Conservation (phyloP, 1,140 invertebrate genomes). For the Apocrypta bakeri region DNA sequence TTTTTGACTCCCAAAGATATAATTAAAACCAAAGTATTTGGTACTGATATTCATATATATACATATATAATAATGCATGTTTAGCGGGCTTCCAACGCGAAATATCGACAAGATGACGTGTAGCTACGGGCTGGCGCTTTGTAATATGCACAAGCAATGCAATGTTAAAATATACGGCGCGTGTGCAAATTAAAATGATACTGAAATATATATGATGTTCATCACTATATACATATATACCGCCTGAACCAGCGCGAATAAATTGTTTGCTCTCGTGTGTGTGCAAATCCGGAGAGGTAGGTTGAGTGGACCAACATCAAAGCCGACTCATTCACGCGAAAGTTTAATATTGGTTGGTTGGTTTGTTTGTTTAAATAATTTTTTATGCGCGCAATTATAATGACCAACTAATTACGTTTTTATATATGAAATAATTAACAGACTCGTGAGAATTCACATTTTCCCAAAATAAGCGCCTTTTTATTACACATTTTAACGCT, state of each 20-base stretch:
- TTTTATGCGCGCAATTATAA: too few species aligned
- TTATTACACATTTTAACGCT: neutral
- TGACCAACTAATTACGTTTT: too few species aligned
- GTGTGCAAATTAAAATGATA: constrained; percentile 72
- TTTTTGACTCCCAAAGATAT: constrained; percentile 55
- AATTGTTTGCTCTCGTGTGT: constrained; percentile 65
- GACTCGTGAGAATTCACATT: too few species aligned
- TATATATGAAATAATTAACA: too few species aligned
- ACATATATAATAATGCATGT: constrained; percentile 23
- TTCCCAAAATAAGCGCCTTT: too few species aligned
- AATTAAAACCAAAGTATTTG: too few species aligned
- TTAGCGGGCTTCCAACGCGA: constrained; percentile 51
- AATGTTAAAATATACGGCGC: constrained; percentile 73
- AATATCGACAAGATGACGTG: constrained; percentile 74
- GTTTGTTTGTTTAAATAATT: too few species aligned
- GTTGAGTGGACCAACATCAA: neutral
- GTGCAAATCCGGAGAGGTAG: too few species aligned
- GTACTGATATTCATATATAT: too few species aligned
- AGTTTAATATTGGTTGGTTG: neutral
- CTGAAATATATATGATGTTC: constrained; percentile 68
- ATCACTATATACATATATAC: neutral
- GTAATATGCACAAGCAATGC: constrained; percentile 72
- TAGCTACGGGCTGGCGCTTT: constrained; percentile 55
- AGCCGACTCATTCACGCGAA: neutral
- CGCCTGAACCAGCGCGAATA: constrained; percentile 56